These are phyloP conservation scores for Lochmaea crataegi DNA, from an alignment of 2,888 invertebrate species.

Conservation along the genomic window DNA sequence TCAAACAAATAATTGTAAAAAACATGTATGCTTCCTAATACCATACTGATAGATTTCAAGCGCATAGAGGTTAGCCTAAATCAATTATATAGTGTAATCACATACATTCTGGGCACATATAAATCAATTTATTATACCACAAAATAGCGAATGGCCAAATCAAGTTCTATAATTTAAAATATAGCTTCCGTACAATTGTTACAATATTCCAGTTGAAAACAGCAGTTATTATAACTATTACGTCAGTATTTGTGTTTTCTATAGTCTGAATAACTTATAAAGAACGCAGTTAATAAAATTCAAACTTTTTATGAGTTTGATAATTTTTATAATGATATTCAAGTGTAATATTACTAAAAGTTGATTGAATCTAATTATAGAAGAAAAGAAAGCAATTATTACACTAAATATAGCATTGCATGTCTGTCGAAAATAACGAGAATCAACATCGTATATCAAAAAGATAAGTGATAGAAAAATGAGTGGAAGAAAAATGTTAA, in stretches of 20 bases:
- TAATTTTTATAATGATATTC: not conserved
- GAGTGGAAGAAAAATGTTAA: slow-evolving; percentile 24
- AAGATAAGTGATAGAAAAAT: slow-evolving; percentile 24
- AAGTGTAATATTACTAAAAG: not conserved
- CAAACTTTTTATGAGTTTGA: too few species aligned
- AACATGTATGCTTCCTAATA: not conserved
- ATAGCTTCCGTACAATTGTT: not conserved
- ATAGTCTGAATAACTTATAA: too few species aligned
- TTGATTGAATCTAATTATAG: not conserved
- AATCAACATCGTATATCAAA: slow-evolving; percentile 34
- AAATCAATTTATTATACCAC: slow-evolving; percentile 13
- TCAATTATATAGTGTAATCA: not conserved
- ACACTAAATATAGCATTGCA: slow-evolving; percentile 29
- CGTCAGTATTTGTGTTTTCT: not conserved
- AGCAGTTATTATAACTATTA: not conserved
- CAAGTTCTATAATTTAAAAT: not conserved
- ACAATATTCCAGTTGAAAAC: not conserved
- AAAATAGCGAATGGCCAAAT: slow-evolving; percentile 6
- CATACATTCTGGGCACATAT: slow-evolving; percentile 5
- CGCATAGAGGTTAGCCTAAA: not conserved
- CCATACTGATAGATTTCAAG: not conserved
- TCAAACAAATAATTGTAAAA: not conserved
- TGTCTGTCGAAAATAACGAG: slow-evolving; percentile 24
- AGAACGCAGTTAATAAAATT: not conserved
- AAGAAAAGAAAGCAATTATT: slow-evolving; percentile 22